Evolutionary conservation across 2,113 vertebrate genomes (phyloP).

Genomic region (Euleptes europaea): DNA sequence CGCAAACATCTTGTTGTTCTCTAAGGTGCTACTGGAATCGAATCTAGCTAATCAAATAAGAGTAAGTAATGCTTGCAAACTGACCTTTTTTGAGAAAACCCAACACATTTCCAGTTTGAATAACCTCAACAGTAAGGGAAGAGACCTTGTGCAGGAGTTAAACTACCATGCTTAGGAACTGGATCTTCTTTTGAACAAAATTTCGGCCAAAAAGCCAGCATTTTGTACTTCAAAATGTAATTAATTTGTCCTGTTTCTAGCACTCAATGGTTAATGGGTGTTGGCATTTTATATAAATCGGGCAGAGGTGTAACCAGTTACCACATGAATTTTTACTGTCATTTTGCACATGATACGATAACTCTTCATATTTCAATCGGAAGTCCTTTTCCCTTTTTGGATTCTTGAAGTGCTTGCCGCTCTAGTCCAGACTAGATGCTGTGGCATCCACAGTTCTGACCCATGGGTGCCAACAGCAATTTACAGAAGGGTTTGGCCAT

Average conservation of each 20-base stretch:
- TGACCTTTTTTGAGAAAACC: background rate
- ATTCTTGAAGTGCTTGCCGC: background rate
- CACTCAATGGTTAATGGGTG: background rate
- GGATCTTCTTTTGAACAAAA: background rate
- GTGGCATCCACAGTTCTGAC: no score
- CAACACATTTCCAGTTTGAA: background rate
- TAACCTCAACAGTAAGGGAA: background rate
- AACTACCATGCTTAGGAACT: no score
- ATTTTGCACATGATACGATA: background rate
- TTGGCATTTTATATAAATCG: background rate
- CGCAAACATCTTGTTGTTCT: no score
- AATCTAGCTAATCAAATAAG: background rate
- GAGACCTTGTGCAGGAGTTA: background rate
- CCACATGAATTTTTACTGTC: background rate
- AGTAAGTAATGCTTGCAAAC: background rate
- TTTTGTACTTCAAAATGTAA: background rate
- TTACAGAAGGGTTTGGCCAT: no score
- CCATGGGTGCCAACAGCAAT: no score
- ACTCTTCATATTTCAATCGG: background rate
- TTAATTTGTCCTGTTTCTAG: background rate
- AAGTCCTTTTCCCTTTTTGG: background rate
- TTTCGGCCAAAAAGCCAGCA: background rate
- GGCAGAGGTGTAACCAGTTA: background rate
- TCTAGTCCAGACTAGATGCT: background rate
- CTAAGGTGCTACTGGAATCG: no score